These are phyloP conservation scores for Telmatherina bonti DNA, from an alignment of 2,797 vertebrate genomes.

Conservation along the genomic window DNA sequence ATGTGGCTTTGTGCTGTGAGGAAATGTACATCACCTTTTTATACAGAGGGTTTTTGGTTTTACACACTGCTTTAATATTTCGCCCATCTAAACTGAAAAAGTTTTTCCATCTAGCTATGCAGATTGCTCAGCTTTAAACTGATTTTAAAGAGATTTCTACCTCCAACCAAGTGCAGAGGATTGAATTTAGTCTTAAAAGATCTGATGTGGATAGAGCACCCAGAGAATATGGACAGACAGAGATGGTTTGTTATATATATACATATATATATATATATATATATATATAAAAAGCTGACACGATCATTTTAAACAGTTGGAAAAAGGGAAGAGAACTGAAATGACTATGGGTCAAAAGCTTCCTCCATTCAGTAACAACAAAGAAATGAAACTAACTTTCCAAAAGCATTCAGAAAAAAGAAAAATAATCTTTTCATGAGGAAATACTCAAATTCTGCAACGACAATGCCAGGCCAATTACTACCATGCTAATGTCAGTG, in stretches of 20 bases:
- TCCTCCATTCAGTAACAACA: not conserved
- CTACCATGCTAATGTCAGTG: not conserved
- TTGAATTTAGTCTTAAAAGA: not conserved
- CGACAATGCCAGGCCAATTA: not conserved
- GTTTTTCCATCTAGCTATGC: not conserved
- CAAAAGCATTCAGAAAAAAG: not conserved
- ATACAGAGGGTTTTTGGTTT: slow-evolving; percentile 1
- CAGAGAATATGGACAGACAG: no score
- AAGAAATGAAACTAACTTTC: not conserved
- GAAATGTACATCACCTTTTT: not conserved
- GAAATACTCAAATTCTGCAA: not conserved
- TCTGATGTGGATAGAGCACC: no score
- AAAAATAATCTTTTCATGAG: not conserved
- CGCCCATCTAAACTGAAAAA: not conserved
- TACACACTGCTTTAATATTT: not conserved
- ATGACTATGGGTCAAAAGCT: not conserved
- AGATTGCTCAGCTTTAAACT: not conserved
- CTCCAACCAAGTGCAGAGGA: not conserved
- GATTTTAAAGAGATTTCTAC: not conserved
- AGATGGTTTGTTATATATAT: no score
- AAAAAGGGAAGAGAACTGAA: not conserved
- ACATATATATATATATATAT: no score
- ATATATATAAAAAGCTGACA: not conserved
- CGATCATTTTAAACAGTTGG: not conserved
- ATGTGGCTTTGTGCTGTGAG: slow-evolving; percentile 1